Evolutionary conservation across 2,888 invertebrate species (phyloP).

Genomic region (Alsophila aescularia): DNA sequence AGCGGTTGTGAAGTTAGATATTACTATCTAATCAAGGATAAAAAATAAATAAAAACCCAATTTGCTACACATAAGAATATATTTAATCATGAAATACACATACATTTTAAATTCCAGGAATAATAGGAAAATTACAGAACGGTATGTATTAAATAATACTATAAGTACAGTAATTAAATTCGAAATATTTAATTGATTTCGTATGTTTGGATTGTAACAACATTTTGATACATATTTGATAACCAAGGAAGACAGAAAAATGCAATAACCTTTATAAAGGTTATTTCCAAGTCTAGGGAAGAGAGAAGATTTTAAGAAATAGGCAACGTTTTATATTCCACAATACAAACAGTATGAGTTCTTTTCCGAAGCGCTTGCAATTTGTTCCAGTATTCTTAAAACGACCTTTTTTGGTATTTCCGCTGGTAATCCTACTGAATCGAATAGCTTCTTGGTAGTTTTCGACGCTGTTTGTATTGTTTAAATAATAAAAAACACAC

Average conservation of each 20-base stretch:
- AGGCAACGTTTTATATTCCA: background rate
- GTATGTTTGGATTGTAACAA: slow-evolving; percentile 13
- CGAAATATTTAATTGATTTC: slow-evolving; percentile 13
- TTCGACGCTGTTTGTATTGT: background rate
- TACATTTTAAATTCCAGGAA: slow-evolving; percentile 52
- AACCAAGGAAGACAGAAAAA: background rate
- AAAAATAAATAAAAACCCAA: slow-evolving; percentile 46
- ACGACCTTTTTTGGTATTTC: too few relatives aligned
- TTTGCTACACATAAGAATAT: slow-evolving; percentile 72
- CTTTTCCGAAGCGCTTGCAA: too few relatives aligned
- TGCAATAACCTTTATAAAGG: background rate
- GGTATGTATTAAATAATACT: slow-evolving; percentile 31
- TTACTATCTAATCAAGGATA: background rate
- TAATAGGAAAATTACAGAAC: slow-evolving; percentile 46
- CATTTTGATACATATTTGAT: slow-evolving; percentile 37
- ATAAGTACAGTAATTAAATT: slow-evolving; percentile 45
- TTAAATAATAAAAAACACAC: background rate
- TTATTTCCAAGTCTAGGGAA: too few relatives aligned
- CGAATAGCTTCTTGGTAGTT: too few relatives aligned
- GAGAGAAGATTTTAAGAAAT: background rate
- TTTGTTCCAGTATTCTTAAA: too few relatives aligned
- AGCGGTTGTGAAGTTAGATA: background rate
- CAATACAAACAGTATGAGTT: slow-evolving; percentile 4
- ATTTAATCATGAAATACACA: slow-evolving; percentile 71
- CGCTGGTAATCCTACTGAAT: too few relatives aligned